Conservation (phyloP, 2,888 invertebrate genomes). For the Melieria picta region DNA sequence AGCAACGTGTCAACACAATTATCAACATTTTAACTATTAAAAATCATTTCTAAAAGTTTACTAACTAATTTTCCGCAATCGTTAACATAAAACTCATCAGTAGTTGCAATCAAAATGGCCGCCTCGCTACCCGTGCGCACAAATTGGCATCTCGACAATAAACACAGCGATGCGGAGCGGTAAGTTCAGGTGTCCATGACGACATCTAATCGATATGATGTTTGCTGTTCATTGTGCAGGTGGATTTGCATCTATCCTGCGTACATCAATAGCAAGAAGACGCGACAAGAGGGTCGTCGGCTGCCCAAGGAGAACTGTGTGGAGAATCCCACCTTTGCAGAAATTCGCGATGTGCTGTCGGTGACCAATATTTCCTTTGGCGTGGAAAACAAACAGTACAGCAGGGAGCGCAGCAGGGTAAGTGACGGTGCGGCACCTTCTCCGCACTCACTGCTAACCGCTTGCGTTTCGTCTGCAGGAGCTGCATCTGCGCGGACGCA, state of each 20-base stretch:
- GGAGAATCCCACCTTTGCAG: constrained; percentile 94
- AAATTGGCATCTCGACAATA: constrained; percentile 79
- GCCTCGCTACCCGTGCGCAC: constrained; percentile 68
- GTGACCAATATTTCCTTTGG: constrained; percentile 85
- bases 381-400: constrained; percentile 92
- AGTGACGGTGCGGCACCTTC: constrained; percentile 6
- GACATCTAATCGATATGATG: neutral
- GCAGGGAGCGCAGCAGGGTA: constrained; percentile 87
- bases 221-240: constrained; percentile 60
- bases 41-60: no score
- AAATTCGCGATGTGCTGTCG: constrained; percentile 91
- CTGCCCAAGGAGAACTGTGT: constrained; percentile 87
- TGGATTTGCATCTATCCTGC: constrained; percentile 98
- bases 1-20: no score
- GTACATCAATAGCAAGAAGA: constrained; percentile 94
- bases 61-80: no score
- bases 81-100: neutral
- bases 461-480: constrained; percentile 69
- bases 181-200: constrained; percentile 51
- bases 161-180: constrained; percentile 83
- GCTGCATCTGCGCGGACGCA: constrained; percentile 82
- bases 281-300: constrained; percentile 87
- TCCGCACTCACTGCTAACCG: neutral
- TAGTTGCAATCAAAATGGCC: constrained; percentile 62
- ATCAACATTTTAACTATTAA: no score